These are phyloP conservation scores for Caenorhabditis sp. DNA, from an alignment of 2,888 invertebrate genomes.

Conservation along the genomic window DNA sequence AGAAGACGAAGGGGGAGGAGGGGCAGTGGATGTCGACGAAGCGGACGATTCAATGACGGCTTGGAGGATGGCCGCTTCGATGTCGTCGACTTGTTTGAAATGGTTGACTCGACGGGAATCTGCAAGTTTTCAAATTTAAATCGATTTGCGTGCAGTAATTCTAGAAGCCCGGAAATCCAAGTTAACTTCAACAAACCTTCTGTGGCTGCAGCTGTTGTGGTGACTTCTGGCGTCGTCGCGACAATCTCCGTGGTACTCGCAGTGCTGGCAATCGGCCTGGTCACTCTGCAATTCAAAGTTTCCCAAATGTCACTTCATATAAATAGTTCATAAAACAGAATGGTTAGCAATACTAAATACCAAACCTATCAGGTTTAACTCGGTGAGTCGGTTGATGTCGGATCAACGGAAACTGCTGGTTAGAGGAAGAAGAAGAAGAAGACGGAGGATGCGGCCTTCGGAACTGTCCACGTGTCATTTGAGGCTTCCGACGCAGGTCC, in stretches of 20 bases:
- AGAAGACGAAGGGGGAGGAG: slow-evolving; percentile 28
- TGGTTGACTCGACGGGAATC: not conserved
- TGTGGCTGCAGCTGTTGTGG: too few relatives aligned
- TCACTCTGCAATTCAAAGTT: slow-evolving; percentile 29
- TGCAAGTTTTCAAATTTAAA: not conserved
- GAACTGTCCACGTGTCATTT: slow-evolving; percentile 50
- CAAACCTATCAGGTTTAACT: slow-evolving; percentile 56
- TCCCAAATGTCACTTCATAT: not conserved
- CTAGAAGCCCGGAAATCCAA: too few relatives aligned
- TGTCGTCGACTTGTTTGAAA: slow-evolving; percentile 47
- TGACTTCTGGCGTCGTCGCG: slow-evolving; percentile 9
- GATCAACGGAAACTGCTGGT: slow-evolving; percentile 20
- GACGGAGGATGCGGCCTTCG: slow-evolving; percentile 26
- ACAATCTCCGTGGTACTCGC: slow-evolving; percentile 3
- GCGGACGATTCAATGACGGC: slow-evolving; percentile 27
- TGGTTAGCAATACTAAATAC: slow-evolving; percentile 2
- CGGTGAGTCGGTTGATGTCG: slow-evolving; percentile 52
- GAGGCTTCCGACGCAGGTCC: slow-evolving; percentile 45
- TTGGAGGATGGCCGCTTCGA: slow-evolving; percentile 50
- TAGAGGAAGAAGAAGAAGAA: slow-evolving; percentile 20
- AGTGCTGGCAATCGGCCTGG: slow-evolving; percentile 11
- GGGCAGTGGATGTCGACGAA: not conserved
- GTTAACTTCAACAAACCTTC: too few relatives aligned
- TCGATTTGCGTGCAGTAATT: too few relatives aligned
- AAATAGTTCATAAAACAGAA: not conserved